Conservation (phyloP, 2,113 vertebrate species). For the Circaetus gallicus region DNA sequence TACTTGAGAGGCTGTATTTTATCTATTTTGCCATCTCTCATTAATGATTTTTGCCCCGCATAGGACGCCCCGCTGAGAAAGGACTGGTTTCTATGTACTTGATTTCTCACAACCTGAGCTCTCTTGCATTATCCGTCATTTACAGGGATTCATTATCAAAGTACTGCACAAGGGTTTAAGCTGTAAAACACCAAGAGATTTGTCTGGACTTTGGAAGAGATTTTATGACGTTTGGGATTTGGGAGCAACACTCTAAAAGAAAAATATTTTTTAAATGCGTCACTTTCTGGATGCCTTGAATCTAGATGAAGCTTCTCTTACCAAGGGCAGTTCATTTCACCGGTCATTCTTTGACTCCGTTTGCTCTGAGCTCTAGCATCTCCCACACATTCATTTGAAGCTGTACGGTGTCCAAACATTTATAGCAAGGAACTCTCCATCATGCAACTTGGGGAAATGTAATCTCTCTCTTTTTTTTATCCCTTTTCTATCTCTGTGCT, state of each 20-base stretch:
- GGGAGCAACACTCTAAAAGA: not conserved
- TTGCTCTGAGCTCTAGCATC: not conserved
- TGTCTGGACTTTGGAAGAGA: slow-evolving; percentile 15
- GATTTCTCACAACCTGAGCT: not conserved
- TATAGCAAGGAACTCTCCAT: not conserved
- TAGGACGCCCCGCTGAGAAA: not conserved
- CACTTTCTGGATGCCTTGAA: not conserved
- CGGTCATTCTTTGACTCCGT: accelerated
- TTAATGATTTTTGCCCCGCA: not conserved
- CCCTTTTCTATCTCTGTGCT: slow-evolving; percentile 3
- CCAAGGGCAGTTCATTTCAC: not conserved
- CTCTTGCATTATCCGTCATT: not conserved
- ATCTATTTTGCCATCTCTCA: not conserved
- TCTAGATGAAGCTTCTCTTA: not conserved
- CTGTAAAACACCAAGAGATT: slow-evolving; percentile 8
- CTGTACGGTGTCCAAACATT: not conserved
- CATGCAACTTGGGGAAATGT: not conserved
- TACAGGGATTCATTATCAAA: slow-evolving; percentile 7
- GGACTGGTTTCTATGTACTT: not conserved
- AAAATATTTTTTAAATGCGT: not conserved
- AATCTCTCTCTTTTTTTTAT: not conserved
- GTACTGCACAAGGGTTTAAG: not conserved
- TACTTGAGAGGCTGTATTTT: not conserved
- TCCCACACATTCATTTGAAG: not conserved
- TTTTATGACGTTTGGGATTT: not conserved